Conservation (phyloP, 2,797 vertebrate genomes). For the Geotrypetes seraphini region DNA sequence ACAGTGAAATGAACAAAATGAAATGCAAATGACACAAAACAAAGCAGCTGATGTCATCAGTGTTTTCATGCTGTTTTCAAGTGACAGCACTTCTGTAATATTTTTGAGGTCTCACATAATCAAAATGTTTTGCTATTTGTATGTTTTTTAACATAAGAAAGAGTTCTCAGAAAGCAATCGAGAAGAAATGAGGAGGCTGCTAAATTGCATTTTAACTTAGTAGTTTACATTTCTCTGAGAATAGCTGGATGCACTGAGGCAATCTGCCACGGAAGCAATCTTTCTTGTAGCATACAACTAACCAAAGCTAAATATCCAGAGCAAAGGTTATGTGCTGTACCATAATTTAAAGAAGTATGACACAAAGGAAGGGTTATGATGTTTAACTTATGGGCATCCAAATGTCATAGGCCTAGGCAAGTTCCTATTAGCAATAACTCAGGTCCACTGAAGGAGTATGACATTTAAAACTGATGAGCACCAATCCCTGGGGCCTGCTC, state of each 20-base stretch:
- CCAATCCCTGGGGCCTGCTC: conserved; percentile 49
- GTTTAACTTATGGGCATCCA: conserved; percentile 66
- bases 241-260: not conserved
- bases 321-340: conserved; percentile 44
- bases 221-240: not conserved
- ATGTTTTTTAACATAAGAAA: not conserved
- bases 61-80: too few relatives aligned
- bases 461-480: conserved; percentile 70
- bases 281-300: conserved; percentile 5
- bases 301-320: conserved; percentile 25
- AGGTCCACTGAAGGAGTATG: conserved; percentile 53
- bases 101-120: conserved; percentile 7
- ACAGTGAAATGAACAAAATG: too few relatives aligned
- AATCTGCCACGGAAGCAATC: conserved; percentile 24
- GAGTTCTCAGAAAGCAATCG: not conserved
- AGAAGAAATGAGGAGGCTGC: conserved; percentile 1
- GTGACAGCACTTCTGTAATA: not conserved
- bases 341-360: conserved; percentile 52
- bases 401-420: conserved; percentile 60
- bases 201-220: conserved; percentile 6
- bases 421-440: conserved; percentile 70
- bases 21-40: too few relatives aligned
- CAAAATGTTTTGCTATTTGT: not conserved
- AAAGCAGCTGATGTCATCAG: too few relatives aligned
- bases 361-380: conserved; percentile 56